Evolutionary conservation across 2,113 vertebrate genomes (phyloP).

Genomic region (Sturnira hondurensis): DNA sequence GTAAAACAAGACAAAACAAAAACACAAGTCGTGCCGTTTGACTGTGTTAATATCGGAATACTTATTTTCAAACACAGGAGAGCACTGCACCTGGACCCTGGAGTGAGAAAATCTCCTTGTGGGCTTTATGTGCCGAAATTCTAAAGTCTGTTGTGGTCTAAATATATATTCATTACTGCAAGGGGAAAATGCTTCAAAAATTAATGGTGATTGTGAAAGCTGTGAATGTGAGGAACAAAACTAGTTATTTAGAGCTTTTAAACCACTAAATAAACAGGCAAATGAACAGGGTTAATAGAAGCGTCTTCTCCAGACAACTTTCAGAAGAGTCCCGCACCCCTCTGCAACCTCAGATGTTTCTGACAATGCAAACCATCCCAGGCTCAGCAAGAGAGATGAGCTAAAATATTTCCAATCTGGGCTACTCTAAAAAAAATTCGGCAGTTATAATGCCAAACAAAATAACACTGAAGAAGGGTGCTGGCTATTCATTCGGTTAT

Average conservation of each 20-base stretch:
- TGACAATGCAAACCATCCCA: neutral
- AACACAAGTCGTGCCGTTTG: neutral
- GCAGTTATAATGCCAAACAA: neutral
- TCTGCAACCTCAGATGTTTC: neutral
- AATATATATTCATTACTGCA: neutral
- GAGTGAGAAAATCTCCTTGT: neutral
- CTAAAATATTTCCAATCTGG: neutral
- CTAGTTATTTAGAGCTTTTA: slow-evolving; percentile 36
- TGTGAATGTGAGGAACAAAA: slow-evolving; percentile 41
- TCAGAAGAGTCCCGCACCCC: neutral
- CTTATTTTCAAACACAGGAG: neutral
- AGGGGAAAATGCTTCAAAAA: slow-evolving; percentile 26
- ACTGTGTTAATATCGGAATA: neutral
- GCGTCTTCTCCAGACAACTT: neutral
- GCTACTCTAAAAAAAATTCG: neutral
- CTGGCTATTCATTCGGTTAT: neutral
- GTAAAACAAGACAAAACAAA: neutral
- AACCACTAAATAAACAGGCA: slow-evolving; percentile 4
- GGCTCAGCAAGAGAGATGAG: neutral
- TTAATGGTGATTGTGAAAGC: slow-evolving; percentile 25
- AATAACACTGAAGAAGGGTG: neutral
- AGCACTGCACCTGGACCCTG: neutral
- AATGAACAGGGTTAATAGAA: neutral
- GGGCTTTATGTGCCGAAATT: neutral
- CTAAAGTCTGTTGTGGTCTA: neutral